These are phyloP conservation scores for Paramormyrops kingsleyae DNA, from an alignment of 2,113 vertebrate species.

Conservation along the genomic window DNA sequence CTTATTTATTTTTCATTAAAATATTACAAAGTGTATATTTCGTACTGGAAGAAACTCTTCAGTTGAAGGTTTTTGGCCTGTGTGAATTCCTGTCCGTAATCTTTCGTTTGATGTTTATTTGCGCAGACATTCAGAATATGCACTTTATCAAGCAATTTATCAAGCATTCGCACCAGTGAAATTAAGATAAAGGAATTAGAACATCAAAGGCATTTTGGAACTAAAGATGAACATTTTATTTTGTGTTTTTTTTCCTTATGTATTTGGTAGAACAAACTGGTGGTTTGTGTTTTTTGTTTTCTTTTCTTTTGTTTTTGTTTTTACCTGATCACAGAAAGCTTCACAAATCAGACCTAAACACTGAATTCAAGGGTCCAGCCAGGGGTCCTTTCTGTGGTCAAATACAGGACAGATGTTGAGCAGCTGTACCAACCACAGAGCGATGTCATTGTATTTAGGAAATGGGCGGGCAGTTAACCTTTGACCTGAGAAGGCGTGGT, in stretches of 20 bases:
- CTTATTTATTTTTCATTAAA: conserved; percentile 57
- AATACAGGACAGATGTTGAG: neutral
- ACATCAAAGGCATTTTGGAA: neutral
- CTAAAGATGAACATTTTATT: neutral
- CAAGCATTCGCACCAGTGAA: neutral
- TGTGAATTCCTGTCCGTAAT: conserved; percentile 35
- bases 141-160: neutral
- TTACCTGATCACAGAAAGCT: neutral
- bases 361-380: neutral
- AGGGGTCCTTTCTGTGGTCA: neutral
- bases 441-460: neutral
- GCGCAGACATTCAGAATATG: neutral
- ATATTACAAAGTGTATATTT: conserved; percentile 14
- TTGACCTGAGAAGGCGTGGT: neutral
- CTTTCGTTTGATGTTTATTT: neutral
- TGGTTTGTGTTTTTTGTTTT: neutral
- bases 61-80: neutral
- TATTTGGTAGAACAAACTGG: neutral
- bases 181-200: neutral
- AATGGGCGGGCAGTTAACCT: neutral
- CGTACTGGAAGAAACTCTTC: conserved; percentile 8
- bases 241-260: neutral
- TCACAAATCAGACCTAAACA: neutral
- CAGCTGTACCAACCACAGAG: neutral
- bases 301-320: neutral